Percentiles rank a stretch among this genome's conserved stretches.
Evolutionary conservation across 2,113 vertebrate species (phyloP).

Genomic region (Zapornia atra): DNA sequence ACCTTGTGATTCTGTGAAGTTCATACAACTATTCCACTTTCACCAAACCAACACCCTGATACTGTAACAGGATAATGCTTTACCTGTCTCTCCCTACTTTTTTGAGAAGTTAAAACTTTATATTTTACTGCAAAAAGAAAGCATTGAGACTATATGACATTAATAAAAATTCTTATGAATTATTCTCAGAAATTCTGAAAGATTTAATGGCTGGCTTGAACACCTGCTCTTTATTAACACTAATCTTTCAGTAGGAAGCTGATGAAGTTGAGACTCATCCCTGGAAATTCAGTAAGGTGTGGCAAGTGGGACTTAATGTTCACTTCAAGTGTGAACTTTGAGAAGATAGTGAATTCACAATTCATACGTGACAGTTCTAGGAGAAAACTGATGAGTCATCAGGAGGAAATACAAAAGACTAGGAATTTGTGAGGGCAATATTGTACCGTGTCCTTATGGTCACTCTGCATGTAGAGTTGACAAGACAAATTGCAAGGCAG

Average conservation of each 20-base stretch:
- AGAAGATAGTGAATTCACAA: not conserved
- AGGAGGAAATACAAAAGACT: not conserved
- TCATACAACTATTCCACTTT: not conserved
- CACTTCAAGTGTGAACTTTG: not conserved
- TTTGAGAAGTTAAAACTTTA: not conserved
- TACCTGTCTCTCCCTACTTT: not conserved
- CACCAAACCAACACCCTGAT: not conserved
- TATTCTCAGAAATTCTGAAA: not conserved
- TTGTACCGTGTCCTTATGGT: not conserved
- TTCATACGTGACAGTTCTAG: not conserved
- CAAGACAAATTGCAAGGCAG: not conserved
- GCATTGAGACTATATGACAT: not conserved
- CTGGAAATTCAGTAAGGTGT: not conserved
- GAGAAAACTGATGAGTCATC: not conserved
- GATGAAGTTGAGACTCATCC: not conserved
- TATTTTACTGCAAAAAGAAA: not conserved
- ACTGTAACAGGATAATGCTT: not conserved
- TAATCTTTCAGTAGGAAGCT: not conserved
- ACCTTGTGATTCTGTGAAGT: not conserved
- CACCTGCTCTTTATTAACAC: not conserved
- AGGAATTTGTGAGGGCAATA: not conserved
- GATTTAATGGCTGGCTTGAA: not conserved
- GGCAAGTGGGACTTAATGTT: not conserved
- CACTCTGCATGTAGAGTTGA: not conserved
- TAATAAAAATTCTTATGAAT: not conserved